Evolutionary conservation across 23 tunicate species (phyloP), one percentile per base, ranked within the genome.

Genomic region (Phallusia fumigata): DNA sequence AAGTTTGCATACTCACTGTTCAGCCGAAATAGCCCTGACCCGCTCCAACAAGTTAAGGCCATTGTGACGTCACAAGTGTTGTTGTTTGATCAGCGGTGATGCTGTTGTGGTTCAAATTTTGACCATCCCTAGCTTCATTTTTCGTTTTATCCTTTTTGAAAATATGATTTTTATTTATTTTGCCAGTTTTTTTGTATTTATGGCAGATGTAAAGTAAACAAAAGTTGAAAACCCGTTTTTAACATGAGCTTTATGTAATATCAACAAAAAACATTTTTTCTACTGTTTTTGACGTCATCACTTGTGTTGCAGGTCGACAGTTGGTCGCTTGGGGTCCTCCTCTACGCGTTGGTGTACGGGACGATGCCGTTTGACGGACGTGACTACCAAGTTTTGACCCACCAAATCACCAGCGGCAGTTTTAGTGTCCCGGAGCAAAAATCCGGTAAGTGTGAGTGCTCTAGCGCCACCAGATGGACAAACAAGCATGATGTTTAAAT

Each of bases 301-400:
- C 47, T 40, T 74, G 30, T 75, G 82, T 76, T 19, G 0, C 36
- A 91, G 96, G 96, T 91, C 33, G 96, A 91, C 87, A 91, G 96
- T 78, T 91, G 96, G 96, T 91, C 96, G 10, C 84, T 91, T 10
- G 96, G 96, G 0, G 96, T 91, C 5, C 84, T 91, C 19, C 69
- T 91, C 31, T 91, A 91, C 84, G 84, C 96, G 31, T 74, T 91
- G 53, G 96, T 91, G 35, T 91, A 91, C 84, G 96, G 96, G 2
- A 91, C 87, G 35, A 91, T 91, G 96, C 96, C 96, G 5, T 91
- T 91, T 74, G 96, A 91, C 65, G 96, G 96, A 0, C 72, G 90
- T 0, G 77, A 86, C 36, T 91, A 81, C 53, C 77, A 65, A 5
- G 40, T 86, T 76, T 52, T 91, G 74, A 91, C 90, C 19, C 82